A percentile compares a stretch with the other conserved stretches of the same genome.
These are phyloP conservation scores for Aurelia aurita DNA, from an alignment of 30 jellyfish, hydroid and myxozoan species.

Conservation along the genomic window DNA sequence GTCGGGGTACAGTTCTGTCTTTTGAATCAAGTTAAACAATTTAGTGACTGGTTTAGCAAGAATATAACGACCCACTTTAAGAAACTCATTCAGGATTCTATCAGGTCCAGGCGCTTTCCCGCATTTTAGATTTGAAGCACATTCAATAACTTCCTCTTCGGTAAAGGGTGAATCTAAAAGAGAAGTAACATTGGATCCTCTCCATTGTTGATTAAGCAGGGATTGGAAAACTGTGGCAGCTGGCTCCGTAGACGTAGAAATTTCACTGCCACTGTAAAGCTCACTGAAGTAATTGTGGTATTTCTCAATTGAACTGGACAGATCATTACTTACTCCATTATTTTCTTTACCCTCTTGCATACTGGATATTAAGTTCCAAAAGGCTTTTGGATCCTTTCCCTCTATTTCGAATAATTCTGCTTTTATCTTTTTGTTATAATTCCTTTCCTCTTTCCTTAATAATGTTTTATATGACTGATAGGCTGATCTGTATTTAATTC, in stretches of 20 bases:
- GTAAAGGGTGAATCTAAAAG: too few relatives aligned
- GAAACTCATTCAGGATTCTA: constrained; percentile 6
- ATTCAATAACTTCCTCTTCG: too few relatives aligned
- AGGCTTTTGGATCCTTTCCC: background rate
- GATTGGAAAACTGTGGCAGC: too few relatives aligned
- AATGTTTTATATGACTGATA: background rate
- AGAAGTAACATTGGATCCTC: too few relatives aligned
- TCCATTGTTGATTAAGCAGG: too few relatives aligned
- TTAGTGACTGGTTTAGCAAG: background rate
- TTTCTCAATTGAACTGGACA: background rate
- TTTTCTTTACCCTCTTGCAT: background rate
- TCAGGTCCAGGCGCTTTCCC: too few relatives aligned
- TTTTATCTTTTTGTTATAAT: background rate
- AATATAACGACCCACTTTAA: background rate
- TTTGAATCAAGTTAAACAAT: background rate
- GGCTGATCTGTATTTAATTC: background rate
- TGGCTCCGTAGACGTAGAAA: background rate
- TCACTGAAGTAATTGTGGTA: background rate
- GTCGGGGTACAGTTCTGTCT: constrained; percentile 7
- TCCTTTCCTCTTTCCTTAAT: background rate
- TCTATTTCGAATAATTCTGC: background rate
- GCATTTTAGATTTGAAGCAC: too few relatives aligned
- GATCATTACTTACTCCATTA: too few relatives aligned
- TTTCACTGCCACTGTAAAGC: background rate
- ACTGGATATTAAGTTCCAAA: background rate